Base-by-base conservation (phyloP, 2,113 vertebrate genomes). In the Hippolais icterina region DNA sequence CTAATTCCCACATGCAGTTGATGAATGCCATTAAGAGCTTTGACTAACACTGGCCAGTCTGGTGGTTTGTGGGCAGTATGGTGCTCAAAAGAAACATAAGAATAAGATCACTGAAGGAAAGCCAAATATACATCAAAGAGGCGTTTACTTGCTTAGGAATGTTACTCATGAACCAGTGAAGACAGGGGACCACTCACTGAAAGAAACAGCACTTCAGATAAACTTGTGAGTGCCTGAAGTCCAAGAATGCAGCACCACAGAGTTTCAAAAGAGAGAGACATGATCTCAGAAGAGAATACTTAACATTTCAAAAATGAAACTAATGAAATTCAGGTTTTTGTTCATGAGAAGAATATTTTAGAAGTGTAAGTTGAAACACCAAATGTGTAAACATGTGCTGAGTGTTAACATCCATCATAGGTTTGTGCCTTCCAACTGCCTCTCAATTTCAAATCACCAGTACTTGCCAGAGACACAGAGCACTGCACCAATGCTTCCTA, bases 31-130 rank as follows among this genome's bases (percentile, higher is more conserved):
- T 39, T 72, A 88, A 91, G 39, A 83, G 57, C 46, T 69, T 46
- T 53, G 83, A 89, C 77, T 86, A 79, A 76, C 52, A 87, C 1
- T 90, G 80, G 54, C 90, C 86, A 82, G 74, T 72, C 76, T 44
- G 50, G 89, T 78, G 72, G 90, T 95, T 92, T 97, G 86, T 64
- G 89, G 86, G 71, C 39, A 89, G 60, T 29, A 50, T 19, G 33
- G 33, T 70, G 50, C 86, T 81, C 70, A 74, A 89, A 52, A 76
- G 89, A 92, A 93, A 70, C 24, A 4, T 33, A 74, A 91, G 72
- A 93, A 21, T 33, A 91, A 77, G 64, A 83, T 27, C 4, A 3
- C 68, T 63, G 83, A 95, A 83, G 88, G 69, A 47, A 46, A 87
- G 64, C 63, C 94, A 95, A 86, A 56, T 21, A 42, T 14, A 63